phyloP scores from a whole-genome alignment of 2,888 invertebrate genomes.

The Congeria kusceri region DNA sequence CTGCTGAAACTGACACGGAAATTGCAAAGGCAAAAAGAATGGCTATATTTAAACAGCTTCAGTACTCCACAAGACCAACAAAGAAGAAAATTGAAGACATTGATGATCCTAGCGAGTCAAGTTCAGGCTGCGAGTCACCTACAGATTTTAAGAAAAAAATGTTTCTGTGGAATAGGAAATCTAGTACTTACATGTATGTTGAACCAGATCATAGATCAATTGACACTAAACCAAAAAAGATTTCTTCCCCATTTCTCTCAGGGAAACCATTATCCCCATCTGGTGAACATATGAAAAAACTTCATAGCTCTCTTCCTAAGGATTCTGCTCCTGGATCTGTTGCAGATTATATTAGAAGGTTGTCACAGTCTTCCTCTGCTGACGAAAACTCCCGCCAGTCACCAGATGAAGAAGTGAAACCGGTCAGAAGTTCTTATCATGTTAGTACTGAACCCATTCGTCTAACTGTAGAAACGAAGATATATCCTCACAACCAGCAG shows the following conservation, averaged over 20 bases:
- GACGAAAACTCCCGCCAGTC: background rate
- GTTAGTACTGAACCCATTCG: background rate
- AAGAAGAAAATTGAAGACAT: slow-evolving; percentile 42
- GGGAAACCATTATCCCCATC: slow-evolving; percentile 30
- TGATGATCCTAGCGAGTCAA: slow-evolving; percentile 8
- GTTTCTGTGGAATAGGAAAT: slow-evolving; percentile 56
- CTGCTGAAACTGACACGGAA: slow-evolving; percentile 6
- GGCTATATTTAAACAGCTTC: slow-evolving; percentile 49
- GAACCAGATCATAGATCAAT: slow-evolving; percentile 4
- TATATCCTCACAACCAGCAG: background rate
- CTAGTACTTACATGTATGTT: slow-evolving; percentile 33
- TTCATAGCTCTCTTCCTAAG: slow-evolving; percentile 45
- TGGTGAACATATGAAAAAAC: slow-evolving; percentile 47
- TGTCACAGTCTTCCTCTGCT: slow-evolving; percentile 34
- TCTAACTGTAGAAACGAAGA: background rate
- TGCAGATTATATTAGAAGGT: slow-evolving; percentile 56
- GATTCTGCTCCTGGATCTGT: slow-evolving; percentile 55
- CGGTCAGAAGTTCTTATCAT: background rate
- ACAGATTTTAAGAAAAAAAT: slow-evolving; percentile 47
- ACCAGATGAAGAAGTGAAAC: background rate
- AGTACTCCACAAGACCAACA: slow-evolving; percentile 56
- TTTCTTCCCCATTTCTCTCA: slow-evolving; percentile 47
- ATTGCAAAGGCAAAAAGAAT: slow-evolving; percentile 35
- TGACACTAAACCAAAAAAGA: slow-evolving; percentile 20
- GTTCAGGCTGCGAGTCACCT: slow-evolving; percentile 11